These are phyloP conservation scores for Actinemys pallida DNA, from an alignment of 2,113 vertebrate species.

Conservation along the genomic window DNA sequence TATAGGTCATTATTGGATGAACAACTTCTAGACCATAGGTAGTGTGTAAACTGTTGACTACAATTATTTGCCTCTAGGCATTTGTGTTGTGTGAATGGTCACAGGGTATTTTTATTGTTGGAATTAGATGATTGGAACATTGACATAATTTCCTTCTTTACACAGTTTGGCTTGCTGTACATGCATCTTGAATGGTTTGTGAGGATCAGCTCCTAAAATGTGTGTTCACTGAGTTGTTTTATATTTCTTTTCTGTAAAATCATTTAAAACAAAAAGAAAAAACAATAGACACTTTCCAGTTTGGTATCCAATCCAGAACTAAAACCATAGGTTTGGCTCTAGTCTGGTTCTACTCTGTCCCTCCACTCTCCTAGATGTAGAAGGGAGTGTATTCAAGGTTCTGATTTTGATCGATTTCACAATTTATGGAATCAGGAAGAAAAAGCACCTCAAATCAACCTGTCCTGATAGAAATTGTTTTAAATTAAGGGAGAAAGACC, in stretches of 20 bases:
- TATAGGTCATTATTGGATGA: background rate
- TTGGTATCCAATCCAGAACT: background rate
- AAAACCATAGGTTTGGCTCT: background rate
- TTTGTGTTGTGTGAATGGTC: background rate
- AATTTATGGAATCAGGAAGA: background rate
- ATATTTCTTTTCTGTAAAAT: too few species aligned
- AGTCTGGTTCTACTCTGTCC: background rate
- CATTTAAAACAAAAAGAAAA: too few species aligned
- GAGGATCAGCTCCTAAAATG: background rate
- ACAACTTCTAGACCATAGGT: background rate
- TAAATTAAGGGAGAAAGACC: background rate
- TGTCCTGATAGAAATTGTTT: background rate
- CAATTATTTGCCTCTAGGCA: background rate
- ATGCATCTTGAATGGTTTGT: background rate
- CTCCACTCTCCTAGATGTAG: too few species aligned
- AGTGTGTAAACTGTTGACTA: background rate
- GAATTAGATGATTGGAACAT: background rate
- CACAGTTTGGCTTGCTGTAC: background rate
- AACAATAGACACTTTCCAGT: background rate
- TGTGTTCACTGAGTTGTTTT: background rate
- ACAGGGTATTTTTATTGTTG: background rate
- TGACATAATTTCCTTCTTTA: background rate
- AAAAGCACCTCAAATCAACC: background rate
- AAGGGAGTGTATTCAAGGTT: background rate
- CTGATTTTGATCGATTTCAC: background rate